Percentiles rank a stretch among this genome's conserved stretches.
Conservation (phyloP, 2,113 vertebrate species). For the Irena cyanogastra region DNA sequence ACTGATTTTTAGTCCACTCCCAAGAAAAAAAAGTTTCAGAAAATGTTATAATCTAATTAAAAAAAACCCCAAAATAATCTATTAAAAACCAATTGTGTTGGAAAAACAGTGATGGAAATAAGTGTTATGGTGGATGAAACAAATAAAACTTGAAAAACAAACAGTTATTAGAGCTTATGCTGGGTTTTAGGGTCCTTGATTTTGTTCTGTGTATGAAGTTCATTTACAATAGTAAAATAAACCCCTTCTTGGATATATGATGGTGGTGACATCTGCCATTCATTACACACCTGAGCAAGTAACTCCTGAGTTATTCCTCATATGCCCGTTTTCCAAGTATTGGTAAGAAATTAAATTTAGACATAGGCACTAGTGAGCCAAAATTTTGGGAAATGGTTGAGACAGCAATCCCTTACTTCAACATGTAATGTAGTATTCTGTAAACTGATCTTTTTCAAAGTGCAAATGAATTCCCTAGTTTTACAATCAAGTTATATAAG, state of each 20-base stretch:
- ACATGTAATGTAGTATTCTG: background rate
- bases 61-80: background rate
- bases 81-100: fast-evolving
- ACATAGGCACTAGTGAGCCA: background rate
- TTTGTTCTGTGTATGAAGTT: background rate
- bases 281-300: background rate
- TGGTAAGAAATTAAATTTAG: background rate
- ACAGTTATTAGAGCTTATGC: background rate
- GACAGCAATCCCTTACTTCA: background rate
- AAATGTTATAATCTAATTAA: background rate
- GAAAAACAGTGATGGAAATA: background rate
- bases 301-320: background rate
- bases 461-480: background rate
- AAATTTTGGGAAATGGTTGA: background rate
- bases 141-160: background rate
- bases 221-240: background rate
- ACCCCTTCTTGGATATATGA: background rate
- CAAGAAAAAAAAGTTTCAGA: background rate
- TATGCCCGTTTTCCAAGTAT: background rate
- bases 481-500: background rate
- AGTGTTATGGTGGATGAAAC: background rate
- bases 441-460: background rate
- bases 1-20: background rate
- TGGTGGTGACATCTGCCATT: background rate
- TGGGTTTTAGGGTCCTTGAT: background rate